Base-by-base conservation (phyloP, 2,797 vertebrate genomes). In the Picus viridis region DNA sequence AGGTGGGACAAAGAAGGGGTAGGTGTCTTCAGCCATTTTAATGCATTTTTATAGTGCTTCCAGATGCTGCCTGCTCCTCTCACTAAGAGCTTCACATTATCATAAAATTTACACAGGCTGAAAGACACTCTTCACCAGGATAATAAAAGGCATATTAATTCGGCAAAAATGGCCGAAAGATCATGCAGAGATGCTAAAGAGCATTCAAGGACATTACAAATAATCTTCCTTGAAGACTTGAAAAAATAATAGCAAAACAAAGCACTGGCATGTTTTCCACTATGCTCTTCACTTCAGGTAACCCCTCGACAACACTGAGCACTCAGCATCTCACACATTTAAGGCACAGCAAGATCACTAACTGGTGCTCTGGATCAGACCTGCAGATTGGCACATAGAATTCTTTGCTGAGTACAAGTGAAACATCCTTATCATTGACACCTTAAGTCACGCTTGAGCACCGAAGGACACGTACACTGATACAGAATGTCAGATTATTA, bases 81-180 rank as follows among this genome's bases (percentile, higher is more conserved):
- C 58, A 76, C 57, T 30, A 95, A 94, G 51, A 51, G 56, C 43
- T 84, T 92, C 92, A 92, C 83, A 93, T 96, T 96, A 95, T 83
- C 91, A 94, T 94, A 95, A 96, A 79, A 96, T 94, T 88, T 91
- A 94, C 92, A 89, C 79, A 69, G 70, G 83, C 83, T 86, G 81
- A 95, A 96, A 95, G 57, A 64, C 51, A n/a, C 62, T 93, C 80
- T 92, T 85, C 78, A 77, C 82, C 76, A 73, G 49, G 23, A 83
- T 67, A 89, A 94, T 90, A 94, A 95, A 95, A 94, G 89, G 72
- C 63, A 77, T 64, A 75, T 79, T 93, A 78, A 93, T 95, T 95
- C 88, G 84, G 77, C 78, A 85, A 64, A 93, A 47, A 6, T 41
- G 34, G 77, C 83, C 74, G 76, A 83, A 93, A 89, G 47, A 83